Evolutionary conservation across 2,797 vertebrate species (phyloP).

Genomic region (Peromyscus melanophrys): DNA sequence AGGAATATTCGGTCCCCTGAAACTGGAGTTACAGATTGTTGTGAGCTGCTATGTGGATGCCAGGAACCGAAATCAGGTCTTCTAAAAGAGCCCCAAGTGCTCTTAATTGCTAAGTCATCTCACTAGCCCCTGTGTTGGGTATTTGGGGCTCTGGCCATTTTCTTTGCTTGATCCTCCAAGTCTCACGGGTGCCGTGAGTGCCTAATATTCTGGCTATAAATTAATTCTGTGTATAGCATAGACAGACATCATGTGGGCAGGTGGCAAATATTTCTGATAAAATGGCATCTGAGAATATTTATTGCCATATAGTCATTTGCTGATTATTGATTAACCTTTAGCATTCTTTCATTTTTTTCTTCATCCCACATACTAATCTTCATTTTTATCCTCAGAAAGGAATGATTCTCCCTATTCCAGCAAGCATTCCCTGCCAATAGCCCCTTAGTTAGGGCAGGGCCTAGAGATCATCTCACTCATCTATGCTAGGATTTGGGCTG

Average conservation of each 20-base stretch:
- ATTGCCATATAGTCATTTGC: not conserved
- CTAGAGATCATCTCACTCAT: not conserved
- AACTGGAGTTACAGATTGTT: not conserved
- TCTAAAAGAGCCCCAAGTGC: not conserved
- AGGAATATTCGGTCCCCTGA: not conserved
- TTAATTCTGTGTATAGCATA: not conserved
- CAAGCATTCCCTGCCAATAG: not conserved
- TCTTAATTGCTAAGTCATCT: not conserved
- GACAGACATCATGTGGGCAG: not conserved
- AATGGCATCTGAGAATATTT: not conserved
- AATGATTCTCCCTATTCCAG: not conserved
- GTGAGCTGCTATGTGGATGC: not conserved
- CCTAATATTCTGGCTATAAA: not conserved
- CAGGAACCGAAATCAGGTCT: not conserved
- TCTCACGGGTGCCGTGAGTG: not conserved
- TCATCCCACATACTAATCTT: not conserved
- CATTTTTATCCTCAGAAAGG: not conserved
- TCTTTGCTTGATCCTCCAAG: slow-evolving; percentile 3
- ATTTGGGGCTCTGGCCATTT: slow-evolving; percentile 1
- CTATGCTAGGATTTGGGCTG: not conserved
- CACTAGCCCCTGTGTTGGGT: not conserved
- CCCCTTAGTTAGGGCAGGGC: not conserved
- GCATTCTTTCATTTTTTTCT: not conserved
- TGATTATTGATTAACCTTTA: not conserved
- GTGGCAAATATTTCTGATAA: not conserved